Percentiles rank a stretch among this genome's conserved stretches.
Conservation (phyloP, 2,113 vertebrate genomes). For the Amblyornis subalaris region DNA sequence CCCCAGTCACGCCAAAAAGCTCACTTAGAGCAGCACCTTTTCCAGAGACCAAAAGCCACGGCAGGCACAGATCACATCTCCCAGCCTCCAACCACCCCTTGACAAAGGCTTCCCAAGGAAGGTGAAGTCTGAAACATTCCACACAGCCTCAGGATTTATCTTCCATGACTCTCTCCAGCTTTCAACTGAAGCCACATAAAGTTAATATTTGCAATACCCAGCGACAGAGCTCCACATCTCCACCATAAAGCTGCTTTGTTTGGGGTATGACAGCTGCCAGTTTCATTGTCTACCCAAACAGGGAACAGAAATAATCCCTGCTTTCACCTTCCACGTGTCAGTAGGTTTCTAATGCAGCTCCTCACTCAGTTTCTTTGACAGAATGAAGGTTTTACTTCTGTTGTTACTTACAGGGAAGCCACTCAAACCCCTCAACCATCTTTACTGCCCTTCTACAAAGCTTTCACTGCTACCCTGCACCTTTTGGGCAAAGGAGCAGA, state of each 20-base stretch:
- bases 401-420: not conserved
- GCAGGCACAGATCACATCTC: not conserved
- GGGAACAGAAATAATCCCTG: not conserved
- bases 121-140: not conserved
- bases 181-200: not conserved
- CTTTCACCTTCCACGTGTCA: not conserved
- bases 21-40: not conserved
- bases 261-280: not conserved
- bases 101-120: not conserved
- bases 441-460: not conserved
- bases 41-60: not conserved
- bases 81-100: not conserved
- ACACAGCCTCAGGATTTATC: not conserved
- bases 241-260: not conserved
- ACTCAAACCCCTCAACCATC: not conserved
- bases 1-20: not conserved
- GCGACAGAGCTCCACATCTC: not conserved
- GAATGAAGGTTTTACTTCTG: not conserved
- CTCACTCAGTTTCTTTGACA: not conserved
- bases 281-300: not conserved
- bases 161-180: not conserved
- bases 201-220: not conserved
- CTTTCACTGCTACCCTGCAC: not conserved
- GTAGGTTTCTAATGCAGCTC: not conserved
- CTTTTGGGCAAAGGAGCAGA: not conserved